These are phyloP conservation scores for pig (Sus scrofa) DNA, from an alignment of 2,113 vertebrate species.

Conservation along the genomic window DNA sequence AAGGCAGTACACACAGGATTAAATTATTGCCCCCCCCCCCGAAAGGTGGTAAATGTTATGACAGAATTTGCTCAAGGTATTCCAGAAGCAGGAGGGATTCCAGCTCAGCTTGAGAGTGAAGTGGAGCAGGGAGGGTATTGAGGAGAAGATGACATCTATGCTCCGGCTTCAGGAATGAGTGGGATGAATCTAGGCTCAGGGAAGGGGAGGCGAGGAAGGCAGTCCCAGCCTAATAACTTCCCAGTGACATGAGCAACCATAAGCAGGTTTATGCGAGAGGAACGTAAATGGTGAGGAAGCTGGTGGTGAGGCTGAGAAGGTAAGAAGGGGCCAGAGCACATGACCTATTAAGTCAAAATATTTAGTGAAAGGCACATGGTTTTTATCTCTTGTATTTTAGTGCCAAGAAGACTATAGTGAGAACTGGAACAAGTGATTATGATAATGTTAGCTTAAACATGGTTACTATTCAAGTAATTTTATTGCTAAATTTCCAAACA, in stretches of 20 bases:
- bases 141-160: not conserved
- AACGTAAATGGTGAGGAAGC: not conserved
- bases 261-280: not conserved
- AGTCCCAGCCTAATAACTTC: not conserved
- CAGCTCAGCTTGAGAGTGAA: not conserved
- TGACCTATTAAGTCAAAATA: not conserved
- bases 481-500: not conserved
- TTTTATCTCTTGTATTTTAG: not conserved
- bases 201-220: not conserved
- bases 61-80: not conserved
- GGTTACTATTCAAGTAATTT: not conserved
- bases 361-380: not conserved
- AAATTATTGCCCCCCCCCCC: not conserved
- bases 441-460: not conserved
- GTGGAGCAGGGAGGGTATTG: not conserved
- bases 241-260: not conserved
- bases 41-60: fast-evolving
- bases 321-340: not conserved
- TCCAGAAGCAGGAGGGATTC: not conserved
- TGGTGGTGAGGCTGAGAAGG: not conserved
- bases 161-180: not conserved
- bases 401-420: not conserved
- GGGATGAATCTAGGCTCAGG: not conserved
- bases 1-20: not conserved
- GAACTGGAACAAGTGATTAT: not conserved